Evolutionary conservation across 2,797 vertebrate species (phyloP), one percentile per base, ranked within the genome.

Genomic region (Aeoliscus strigatus): DNA sequence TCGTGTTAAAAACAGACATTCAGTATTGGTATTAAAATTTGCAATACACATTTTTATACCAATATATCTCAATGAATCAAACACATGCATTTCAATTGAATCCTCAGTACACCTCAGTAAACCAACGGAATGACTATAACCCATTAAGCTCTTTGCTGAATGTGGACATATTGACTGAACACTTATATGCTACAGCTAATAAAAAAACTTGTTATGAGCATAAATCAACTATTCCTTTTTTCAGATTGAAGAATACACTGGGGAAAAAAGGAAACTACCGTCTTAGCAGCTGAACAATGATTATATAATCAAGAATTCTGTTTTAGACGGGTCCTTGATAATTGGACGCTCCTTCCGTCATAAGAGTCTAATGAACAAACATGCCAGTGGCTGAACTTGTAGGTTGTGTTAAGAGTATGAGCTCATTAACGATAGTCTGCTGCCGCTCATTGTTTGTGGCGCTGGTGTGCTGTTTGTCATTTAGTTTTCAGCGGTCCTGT

Each of bases 341-440:
- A 78, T 59, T 68, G 63, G 48, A 50, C 54, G 52, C 21, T 27
- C 30, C 12, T 48, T 53, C 39, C 18, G n/a, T 54, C 64, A 28
- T 34, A 60, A 35, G 21, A 47, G 15, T 15, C 32, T n/a, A n/a
- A n/a, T n/a, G n/a, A n/a, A n/a, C n/a, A 51, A 73, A 70, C 59
- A 69, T 45, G 52, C 18, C 56, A 72, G 31, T 39, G 27, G 33
- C 55, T 52, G 39, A 71, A 55, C 28, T 29, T 21, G 34, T 27
- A 39, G 28, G 18, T 21, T 33, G 37, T 11, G 14, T 28, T 46
- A 48, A 63, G 59, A 49, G 46, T 32, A 35, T 3, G 7, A 26
- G 17, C 60, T 67, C 51, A 61, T 66, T 64, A 71, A 53, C 10
- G 29, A 27, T 46, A 58, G 39, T 46, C 48, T n/a, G n/a, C n/a